phyloP scores from a whole-genome alignment of 2,888 invertebrate genomes.

The Octonoba sinensis region DNA sequence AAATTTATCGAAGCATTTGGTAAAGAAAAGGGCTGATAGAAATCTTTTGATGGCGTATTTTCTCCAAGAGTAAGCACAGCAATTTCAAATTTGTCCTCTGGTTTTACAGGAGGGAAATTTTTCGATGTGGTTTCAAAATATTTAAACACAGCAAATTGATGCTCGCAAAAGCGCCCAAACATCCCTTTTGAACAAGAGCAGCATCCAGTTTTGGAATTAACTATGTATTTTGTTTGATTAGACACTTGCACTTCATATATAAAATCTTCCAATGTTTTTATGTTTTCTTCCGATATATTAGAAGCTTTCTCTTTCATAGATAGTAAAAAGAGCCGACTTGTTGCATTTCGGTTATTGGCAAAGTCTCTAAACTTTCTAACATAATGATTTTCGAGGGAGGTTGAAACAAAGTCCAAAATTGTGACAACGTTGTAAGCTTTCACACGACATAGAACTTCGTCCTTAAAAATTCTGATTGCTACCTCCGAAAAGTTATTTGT shows the following conservation, averaged over 20 bases:
- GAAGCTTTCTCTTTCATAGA: not conserved
- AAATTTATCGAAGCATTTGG: too few species aligned
- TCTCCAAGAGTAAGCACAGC: not conserved
- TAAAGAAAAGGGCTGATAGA: not conserved
- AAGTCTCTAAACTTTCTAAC: not conserved
- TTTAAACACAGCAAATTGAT: not conserved
- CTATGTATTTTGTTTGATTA: not conserved
- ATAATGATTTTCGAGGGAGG: not conserved
- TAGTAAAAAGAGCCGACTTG: not conserved
- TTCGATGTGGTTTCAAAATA: not conserved
- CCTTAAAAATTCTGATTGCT: not conserved
- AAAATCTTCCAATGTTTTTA: not conserved
- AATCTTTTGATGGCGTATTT: not conserved
- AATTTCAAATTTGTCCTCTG: not conserved
- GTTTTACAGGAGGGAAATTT: not conserved
- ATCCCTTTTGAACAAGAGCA: too few species aligned
- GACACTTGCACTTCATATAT: not conserved
- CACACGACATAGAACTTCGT: not conserved
- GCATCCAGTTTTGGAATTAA: not conserved
- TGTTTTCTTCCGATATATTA: not conserved
- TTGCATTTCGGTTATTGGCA: not conserved
- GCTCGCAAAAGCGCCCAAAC: not conserved
- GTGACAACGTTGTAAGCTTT: conserved; percentile 1
- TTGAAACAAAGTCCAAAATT: not conserved
- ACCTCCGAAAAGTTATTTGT: conserved; percentile 9